phyloP scores from a whole-genome alignment of 2,113 vertebrate genomes.

The Erythrocercus mccallii region DNA sequence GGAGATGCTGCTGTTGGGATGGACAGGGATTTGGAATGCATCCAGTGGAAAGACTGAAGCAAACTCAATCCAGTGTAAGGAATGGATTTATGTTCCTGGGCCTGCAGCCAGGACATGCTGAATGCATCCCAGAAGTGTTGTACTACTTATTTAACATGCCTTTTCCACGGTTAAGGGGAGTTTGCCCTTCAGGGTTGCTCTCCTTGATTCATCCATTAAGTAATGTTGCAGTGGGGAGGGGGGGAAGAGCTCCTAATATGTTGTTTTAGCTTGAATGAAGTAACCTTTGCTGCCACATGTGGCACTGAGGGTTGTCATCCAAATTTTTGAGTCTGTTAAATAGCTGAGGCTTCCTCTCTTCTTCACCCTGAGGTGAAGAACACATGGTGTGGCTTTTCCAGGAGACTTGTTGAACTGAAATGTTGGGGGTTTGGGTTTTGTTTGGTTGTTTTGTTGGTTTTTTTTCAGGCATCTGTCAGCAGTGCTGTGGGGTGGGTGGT shows the following conservation, averaged over 20 bases:
- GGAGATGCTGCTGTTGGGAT: neutral
- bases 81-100: conserved; percentile 40
- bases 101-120: conserved; percentile 1
- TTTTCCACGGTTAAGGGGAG: conserved; percentile 29
- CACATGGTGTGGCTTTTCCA: neutral
- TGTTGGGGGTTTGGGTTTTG: neutral
- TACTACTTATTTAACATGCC: conserved; percentile 33
- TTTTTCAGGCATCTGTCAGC: neutral
- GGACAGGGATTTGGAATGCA: neutral
- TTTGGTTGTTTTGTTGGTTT: neutral
- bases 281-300: conserved; percentile 9
- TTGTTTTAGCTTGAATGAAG: conserved; percentile 27
- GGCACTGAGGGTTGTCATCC: neutral
- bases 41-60: conserved; percentile 35
- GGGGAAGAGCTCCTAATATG: neutral
- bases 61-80: neutral
- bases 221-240: neutral
- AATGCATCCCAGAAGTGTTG: conserved; percentile 50
- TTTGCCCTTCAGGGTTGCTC: conserved; percentile 39
- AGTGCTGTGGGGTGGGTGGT: neutral
- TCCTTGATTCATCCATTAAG: conserved; percentile 29
- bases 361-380: neutral
- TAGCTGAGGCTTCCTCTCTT: neutral
- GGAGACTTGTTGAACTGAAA: neutral
- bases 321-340: neutral